Base-by-base conservation (phyloP, 2,888 invertebrate species). In the Clepsis dumicolana region DNA sequence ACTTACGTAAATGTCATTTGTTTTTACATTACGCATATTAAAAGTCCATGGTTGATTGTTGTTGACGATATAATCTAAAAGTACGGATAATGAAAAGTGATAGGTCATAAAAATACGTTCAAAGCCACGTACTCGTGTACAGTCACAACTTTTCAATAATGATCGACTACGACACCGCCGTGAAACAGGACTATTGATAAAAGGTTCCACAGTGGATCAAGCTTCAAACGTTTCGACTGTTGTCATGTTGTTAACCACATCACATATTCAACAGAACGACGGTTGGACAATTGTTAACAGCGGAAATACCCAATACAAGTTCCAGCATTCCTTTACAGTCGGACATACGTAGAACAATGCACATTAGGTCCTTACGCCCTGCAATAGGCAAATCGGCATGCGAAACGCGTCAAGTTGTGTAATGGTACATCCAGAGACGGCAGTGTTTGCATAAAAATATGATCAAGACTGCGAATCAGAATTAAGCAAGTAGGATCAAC, bases 331-430 rank as follows among this genome's bases (percentile, higher is more conserved):
- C 66, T 59, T 35, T 24, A 29, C 48, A n/a, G 50, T 29, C 32
- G 21, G 61, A 16, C 70, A 27, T 52, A 71, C 71, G 70, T 64
- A 70, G 64, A 70, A 71, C 71, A 71, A 71, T 71, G 71, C 66
- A 59, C 14, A 50, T 48, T 63, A 25, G 21, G 41, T 50, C 52
- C 54, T 48, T 25, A 44, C 25, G 44, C 38, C 68, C 38, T 59
- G 59, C 56, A 63, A 65, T 65, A 50, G 48, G 35, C 56, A 57
- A 50, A 50, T 65, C 48, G 57, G 52, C 65, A 71, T 68, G 68
- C 71, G 41, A 65, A 62, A 38, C 48, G 65, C 57, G 70, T 70
- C 27, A 32, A 41, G 44, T 54, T 44, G 14, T 29, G 56, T 57
- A 59, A 59, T 41, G n/a, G 3, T 12, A 38, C 21, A 14, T 59